A percentile compares a stretch with the other conserved stretches of the same genome.
These are phyloP conservation scores for Pseudopodoces humilis DNA, from an alignment of 2,113 vertebrate species.

Conservation along the genomic window DNA sequence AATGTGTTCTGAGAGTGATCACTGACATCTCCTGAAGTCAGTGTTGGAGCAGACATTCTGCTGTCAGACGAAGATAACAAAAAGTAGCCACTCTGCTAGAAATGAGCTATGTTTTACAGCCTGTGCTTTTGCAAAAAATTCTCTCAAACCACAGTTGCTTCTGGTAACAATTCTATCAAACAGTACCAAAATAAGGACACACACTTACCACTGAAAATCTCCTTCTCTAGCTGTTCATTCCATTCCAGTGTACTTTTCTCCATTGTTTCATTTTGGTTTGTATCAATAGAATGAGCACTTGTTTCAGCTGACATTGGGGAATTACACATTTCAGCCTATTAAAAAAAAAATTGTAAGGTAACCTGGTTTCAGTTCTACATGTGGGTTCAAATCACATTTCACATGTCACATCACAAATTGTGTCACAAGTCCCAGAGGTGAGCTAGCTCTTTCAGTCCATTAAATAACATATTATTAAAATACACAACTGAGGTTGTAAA, in stretches of 20 bases:
- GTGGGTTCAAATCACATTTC: neutral
- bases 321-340: slow-evolving; percentile 60
- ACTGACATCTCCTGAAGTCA: neutral
- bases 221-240: slow-evolving; percentile 72
- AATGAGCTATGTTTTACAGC: neutral
- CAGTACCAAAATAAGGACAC: neutral
- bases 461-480: neutral
- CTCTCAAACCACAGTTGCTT: neutral
- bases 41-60: neutral
- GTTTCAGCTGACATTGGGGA: slow-evolving; percentile 29
- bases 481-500: neutral
- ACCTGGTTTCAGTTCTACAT: neutral
- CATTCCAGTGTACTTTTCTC: slow-evolving; percentile 57
- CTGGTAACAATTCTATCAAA: neutral
- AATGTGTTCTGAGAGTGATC: neutral
- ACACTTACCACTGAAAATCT: slow-evolving; percentile 75
- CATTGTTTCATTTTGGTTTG: slow-evolving; percentile 39
- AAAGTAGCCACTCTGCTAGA: neutral
- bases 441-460: neutral
- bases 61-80: neutral
- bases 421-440: neutral
- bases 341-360: slow-evolving; percentile 44
- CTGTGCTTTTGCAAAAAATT: neutral
- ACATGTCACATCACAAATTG: neutral
- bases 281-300: slow-evolving; percentile 14